Evolutionary conservation across 1,140 invertebrate species (phyloP), one percentile per base, ranked within the genome.

Genomic region (Zophobas morio): DNA sequence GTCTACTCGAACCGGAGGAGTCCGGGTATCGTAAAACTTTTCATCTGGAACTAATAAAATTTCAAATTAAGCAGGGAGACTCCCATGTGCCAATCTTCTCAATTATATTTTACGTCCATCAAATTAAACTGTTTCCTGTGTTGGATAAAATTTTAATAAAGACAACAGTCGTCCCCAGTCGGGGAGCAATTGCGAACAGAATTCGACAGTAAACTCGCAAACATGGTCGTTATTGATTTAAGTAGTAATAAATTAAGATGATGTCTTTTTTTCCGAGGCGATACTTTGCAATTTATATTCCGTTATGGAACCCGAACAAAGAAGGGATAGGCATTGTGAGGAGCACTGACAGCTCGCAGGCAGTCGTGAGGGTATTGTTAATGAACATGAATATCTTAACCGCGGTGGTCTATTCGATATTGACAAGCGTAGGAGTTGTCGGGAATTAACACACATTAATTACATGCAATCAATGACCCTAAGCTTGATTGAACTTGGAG

Each of bases 331-430:
- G 60, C 60, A 72, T 72, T 72, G 70, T 51, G 39, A 73, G 71
- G 39, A 54, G 47, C 71, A 73, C 53, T 66, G 78, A 76, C 75
- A 70, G 75, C 78, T 56, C 70, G 34, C 37, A 74, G 78, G 78
- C 63, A 74, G 63, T 79, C 78, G 76, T 79, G 78, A 79, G 54
- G 54, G 70, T 66, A 79, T 79, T 79, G 78, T 79, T 79, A 79
- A 79, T 79, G 78, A 77, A 77, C 76, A 71, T 74, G 78, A 79
- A 79, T 79, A 73, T 79, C 78, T 79, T 79, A 77, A 77, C 76
- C 75, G 71, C 42, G 78, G 78, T 79, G 78, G 78, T 79, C 75
- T 76, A 63, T 70, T 56, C 39, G 66, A 60, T 49, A 76, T 76
- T 76, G 74, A 76, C 49, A 47, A 74, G 74, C 66, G 75, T 78